A percentile compares a stretch with the other conserved stretches of the same genome.
These are phyloP conservation scores for Euwallacea similis DNA, from an alignment of 1,140 invertebrate genomes.

Conservation along the genomic window DNA sequence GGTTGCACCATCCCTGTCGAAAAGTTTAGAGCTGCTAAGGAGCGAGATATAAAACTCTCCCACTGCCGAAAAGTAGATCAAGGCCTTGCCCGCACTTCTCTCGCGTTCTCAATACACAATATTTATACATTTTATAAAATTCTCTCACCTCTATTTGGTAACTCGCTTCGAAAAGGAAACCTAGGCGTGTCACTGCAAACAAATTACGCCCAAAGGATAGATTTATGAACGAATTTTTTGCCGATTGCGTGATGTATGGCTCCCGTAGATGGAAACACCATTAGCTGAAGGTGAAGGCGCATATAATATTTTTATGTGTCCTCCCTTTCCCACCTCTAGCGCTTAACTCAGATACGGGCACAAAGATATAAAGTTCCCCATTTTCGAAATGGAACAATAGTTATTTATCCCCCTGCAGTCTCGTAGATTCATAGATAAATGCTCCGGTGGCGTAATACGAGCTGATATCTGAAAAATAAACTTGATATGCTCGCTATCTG, in stretches of 20 bases:
- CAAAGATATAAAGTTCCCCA: background rate
- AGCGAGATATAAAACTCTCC: background rate
- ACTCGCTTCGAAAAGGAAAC: background rate
- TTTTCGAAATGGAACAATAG: background rate
- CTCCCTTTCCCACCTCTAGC: background rate
- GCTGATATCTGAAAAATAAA: background rate
- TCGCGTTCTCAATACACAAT: background rate
- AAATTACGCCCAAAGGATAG: conserved; percentile 1
- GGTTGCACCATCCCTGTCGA: too few relatives aligned
- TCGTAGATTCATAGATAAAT: too few relatives aligned
- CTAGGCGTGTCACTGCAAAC: conserved; percentile 5
- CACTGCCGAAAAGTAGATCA: background rate
- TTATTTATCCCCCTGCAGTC: background rate
- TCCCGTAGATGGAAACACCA: background rate
- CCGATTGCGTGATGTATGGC: conserved; percentile 8
- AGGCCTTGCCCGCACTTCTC: background rate
- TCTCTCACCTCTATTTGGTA: background rate
- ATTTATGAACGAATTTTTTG: conserved; percentile 15
- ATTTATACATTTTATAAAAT: conserved; percentile 2
- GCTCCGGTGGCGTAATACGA: background rate
- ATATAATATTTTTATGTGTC: background rate
- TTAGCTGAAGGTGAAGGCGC: conserved; percentile 3
- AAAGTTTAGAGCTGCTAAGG: too few relatives aligned
- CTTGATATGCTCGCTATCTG: conserved; percentile 1
- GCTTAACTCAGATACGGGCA: background rate